A percentile compares a stretch with the other conserved stretches of the same genome.
phyloP scores from a whole-genome alignment of 1,140 invertebrate species.

The Palaemon carinicauda region DNA sequence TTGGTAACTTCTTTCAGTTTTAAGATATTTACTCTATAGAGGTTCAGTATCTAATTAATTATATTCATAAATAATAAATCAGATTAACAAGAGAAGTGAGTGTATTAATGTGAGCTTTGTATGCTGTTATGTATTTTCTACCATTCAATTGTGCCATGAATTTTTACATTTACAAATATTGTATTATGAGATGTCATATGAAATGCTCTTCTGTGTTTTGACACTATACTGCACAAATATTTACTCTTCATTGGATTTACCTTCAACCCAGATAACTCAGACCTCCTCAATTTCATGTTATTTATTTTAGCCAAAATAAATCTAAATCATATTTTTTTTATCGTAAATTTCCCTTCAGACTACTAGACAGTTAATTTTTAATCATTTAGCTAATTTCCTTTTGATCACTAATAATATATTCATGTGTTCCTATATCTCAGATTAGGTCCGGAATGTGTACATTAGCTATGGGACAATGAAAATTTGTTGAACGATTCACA shows the following conservation, averaged over 20 bases:
- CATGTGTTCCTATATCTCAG: no score
- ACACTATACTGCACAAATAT: slow-evolving; percentile 41
- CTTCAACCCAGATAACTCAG: slow-evolving; percentile 28
- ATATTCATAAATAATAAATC: slow-evolving; percentile 1
- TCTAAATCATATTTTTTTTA: not conserved
- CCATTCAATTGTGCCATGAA: slow-evolving; percentile 50
- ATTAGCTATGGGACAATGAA: no score
- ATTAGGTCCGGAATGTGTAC: no score
- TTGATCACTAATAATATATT: no score
- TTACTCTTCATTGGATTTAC: slow-evolving; percentile 2
- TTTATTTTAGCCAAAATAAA: slow-evolving; percentile 56
- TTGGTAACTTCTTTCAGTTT: not conserved
- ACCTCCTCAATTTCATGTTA: slow-evolving; percentile 52
- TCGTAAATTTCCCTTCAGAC: no score
- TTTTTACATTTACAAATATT: slow-evolving; percentile 55
- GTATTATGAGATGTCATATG: not conserved
- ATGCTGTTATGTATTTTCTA: slow-evolving; percentile 34
- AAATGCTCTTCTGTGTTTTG: slow-evolving; percentile 42
- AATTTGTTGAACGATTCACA: no score
- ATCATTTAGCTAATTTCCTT: no score
- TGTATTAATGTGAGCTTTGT: slow-evolving; percentile 39
- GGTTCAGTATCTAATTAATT: not conserved
- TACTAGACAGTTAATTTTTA: no score
- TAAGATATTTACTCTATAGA: not conserved
- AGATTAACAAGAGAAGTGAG: slow-evolving; percentile 37